phyloP scores from a whole-genome alignment of 2,888 invertebrate species.

The Agrochola macilenta region DNA sequence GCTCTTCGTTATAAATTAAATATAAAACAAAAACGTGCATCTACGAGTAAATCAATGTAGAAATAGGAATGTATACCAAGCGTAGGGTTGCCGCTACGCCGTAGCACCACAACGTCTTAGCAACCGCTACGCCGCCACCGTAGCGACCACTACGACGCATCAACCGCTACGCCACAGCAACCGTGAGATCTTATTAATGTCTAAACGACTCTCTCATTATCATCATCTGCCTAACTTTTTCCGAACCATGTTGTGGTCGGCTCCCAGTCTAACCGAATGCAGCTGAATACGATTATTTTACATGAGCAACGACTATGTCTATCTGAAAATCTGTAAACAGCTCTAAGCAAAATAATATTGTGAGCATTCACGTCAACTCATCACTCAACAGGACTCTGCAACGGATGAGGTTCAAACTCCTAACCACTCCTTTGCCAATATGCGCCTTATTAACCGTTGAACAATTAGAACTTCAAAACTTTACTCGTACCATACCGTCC shows the following conservation, averaged over 20 bases:
- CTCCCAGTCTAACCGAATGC: not conserved
- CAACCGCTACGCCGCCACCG: not conserved
- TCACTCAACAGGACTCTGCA: not conserved
- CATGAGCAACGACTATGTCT: not conserved
- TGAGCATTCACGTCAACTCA: not conserved
- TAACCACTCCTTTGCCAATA: not conserved
- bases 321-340: not conserved
- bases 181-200: not conserved
- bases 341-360: not conserved
- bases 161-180: not conserved
- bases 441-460: not conserved
- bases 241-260: not conserved
- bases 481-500: not conserved
- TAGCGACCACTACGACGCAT: not conserved
- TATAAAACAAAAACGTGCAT: not conserved
- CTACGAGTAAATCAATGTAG: not conserved
- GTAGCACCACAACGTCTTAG: not conserved
- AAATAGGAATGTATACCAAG: not conserved
- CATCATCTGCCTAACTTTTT: not conserved
- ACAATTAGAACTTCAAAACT: constrained; percentile 24
- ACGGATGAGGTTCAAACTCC: not conserved
- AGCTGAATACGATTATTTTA: not conserved
- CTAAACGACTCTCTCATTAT: not conserved
- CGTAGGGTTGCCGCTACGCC: not conserved
- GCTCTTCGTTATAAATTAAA: too few relatives aligned